phyloP scores from a whole-genome alignment of 2,797 vertebrate species.

The Propithecus deckenii region DNA sequence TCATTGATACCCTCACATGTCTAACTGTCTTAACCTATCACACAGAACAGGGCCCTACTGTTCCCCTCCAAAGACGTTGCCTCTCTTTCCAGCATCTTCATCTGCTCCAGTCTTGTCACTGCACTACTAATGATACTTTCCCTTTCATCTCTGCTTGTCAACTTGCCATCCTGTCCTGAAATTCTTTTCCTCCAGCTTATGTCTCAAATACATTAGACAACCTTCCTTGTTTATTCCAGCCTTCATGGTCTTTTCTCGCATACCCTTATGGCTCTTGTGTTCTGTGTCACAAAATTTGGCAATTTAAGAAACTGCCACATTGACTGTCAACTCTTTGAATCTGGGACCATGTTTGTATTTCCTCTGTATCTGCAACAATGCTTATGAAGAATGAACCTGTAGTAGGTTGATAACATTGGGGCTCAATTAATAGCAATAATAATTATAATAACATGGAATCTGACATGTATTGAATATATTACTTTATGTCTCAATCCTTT shows the following conservation, averaged over 20 bases:
- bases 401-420: neutral
- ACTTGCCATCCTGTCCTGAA: neutral
- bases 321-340: neutral
- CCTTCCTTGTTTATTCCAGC: neutral
- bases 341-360: neutral
- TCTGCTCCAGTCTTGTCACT: neutral
- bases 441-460: neutral
- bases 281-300: neutral
- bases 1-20: neutral
- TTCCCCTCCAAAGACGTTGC: neutral
- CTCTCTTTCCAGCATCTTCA: neutral
- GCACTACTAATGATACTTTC: neutral
- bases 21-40: neutral
- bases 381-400: neutral
- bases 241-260: neutral
- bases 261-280: neutral
- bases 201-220: neutral
- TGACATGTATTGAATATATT: neutral
- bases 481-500: neutral
- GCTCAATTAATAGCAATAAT: neutral
- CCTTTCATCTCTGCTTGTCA: neutral
- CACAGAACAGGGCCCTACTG: rapidly evolving
- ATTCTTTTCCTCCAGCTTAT: neutral
- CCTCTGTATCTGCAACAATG: neutral
- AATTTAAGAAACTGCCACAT: neutral